Conservation (phyloP, 2,888 invertebrate genomes). For the Nematopogon swammerdamellus region DNA sequence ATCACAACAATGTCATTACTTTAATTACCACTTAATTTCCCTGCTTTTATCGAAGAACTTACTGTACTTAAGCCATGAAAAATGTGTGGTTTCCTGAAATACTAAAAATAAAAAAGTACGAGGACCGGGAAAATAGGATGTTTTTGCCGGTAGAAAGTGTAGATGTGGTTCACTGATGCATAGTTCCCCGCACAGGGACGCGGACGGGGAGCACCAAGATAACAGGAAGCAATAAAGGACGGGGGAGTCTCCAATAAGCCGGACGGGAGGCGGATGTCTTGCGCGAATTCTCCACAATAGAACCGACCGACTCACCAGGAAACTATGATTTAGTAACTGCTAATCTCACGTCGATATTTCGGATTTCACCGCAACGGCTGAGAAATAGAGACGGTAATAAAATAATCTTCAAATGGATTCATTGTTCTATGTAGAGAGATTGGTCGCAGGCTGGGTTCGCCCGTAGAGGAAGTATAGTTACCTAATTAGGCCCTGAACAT, state of each 20-base stretch:
- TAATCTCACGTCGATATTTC: background rate
- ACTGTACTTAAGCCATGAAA: too few relatives aligned
- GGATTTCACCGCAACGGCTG: background rate
- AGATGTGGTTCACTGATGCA: background rate
- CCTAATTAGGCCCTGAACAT: too few relatives aligned
- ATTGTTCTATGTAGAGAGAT: too few relatives aligned
- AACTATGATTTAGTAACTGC: conserved; percentile 39
- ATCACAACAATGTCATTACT: too few relatives aligned
- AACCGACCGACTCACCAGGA: conserved; percentile 21
- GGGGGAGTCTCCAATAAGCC: conserved; percentile 3
- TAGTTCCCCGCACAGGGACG: background rate
- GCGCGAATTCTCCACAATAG: background rate
- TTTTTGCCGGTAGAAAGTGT: background rate
- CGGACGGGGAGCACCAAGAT: conserved; percentile 19
- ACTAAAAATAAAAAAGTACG: too few relatives aligned
- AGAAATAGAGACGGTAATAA: too few relatives aligned
- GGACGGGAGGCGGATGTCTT: background rate
- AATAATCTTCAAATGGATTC: too few relatives aligned
- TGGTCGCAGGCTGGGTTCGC: too few relatives aligned
- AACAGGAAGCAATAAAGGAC: conserved; percentile 52
- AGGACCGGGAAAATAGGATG: background rate
- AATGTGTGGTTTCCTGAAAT: too few relatives aligned
- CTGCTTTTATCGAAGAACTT: too few relatives aligned
- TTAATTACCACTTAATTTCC: too few relatives aligned
- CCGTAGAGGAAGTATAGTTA: too few relatives aligned